Conservation (phyloP, 1,140 invertebrate species). For the Spodoptera litura region DNA sequence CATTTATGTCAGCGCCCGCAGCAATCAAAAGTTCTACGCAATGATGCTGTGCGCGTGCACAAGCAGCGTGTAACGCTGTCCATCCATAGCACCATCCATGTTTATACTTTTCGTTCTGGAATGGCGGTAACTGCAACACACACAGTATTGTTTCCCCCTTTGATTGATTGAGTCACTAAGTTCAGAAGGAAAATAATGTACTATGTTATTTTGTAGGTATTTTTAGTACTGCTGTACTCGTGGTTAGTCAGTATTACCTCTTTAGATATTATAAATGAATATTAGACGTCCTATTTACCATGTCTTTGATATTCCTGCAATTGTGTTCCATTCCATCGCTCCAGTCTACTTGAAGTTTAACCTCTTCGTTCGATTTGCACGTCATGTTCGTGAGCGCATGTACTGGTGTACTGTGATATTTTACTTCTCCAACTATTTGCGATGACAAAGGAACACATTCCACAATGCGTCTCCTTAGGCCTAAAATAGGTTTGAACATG, state of each 20-base stretch:
- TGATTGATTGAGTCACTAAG: background rate
- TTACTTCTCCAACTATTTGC: background rate
- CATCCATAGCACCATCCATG: conserved; percentile 32
- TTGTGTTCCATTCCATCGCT: conserved; percentile 42
- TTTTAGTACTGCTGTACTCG: too few relatives aligned
- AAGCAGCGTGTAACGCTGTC: conserved; percentile 73
- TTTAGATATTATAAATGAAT: too few relatives aligned
- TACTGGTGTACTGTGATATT: background rate
- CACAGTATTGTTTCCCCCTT: background rate
- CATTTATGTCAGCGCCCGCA: conserved; percentile 61
- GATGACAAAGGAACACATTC: background rate
- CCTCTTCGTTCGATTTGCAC: background rate
- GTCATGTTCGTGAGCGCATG: conserved; percentile 6
- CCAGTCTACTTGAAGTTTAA: background rate
- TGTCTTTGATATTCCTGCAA: conserved; percentile 17
- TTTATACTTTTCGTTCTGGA: background rate
- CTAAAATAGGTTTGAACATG: background rate
- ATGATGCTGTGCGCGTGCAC: conserved; percentile 56
- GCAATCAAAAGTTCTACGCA: conserved; percentile 65
- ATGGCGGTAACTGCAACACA: conserved; percentile 10
- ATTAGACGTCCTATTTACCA: background rate
- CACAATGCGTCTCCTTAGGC: background rate
- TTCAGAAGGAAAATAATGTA: background rate
- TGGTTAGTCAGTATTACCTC: too few relatives aligned
- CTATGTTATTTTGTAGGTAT: too few relatives aligned